Evolutionary conservation across 2,113 vertebrate genomes (phyloP).

Genomic region (Vicugna pacos): DNA sequence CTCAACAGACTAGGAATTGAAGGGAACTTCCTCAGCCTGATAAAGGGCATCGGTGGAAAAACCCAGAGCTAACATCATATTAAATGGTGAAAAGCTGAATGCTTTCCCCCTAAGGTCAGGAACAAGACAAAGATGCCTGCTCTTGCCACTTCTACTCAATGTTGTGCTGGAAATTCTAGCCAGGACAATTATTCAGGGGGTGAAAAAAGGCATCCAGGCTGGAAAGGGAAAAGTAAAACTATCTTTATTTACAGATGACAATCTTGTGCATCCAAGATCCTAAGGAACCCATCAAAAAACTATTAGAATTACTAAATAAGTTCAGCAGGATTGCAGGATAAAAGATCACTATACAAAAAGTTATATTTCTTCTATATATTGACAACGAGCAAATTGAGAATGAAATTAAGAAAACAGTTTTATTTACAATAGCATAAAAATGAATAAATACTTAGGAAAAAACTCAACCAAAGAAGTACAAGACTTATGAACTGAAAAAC

Average conservation of each 20-base stretch:
- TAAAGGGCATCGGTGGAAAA: background rate
- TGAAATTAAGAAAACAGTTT: conserved; percentile 33
- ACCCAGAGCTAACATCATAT: background rate
- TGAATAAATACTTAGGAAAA: background rate
- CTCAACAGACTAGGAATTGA: background rate
- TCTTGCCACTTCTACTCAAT: background rate
- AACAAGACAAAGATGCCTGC: background rate
- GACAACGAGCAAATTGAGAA: background rate
- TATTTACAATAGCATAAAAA: background rate
- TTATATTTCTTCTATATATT: background rate
- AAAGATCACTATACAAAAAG: background rate
- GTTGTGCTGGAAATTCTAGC: background rate
- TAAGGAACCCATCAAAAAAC: background rate
- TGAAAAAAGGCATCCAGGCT: background rate
- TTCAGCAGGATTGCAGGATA: background rate
- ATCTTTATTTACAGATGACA: background rate
- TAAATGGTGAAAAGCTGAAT: background rate
- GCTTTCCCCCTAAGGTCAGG: background rate
- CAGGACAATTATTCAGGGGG: background rate
- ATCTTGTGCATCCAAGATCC: background rate
- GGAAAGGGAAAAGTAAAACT: background rate
- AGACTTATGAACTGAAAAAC: background rate
- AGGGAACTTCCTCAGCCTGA: background rate
- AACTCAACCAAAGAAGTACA: background rate
- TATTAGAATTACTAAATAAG: background rate